phyloP scores from a whole-genome alignment of 1,140 invertebrate genomes.

The Halictus rubicundus region DNA sequence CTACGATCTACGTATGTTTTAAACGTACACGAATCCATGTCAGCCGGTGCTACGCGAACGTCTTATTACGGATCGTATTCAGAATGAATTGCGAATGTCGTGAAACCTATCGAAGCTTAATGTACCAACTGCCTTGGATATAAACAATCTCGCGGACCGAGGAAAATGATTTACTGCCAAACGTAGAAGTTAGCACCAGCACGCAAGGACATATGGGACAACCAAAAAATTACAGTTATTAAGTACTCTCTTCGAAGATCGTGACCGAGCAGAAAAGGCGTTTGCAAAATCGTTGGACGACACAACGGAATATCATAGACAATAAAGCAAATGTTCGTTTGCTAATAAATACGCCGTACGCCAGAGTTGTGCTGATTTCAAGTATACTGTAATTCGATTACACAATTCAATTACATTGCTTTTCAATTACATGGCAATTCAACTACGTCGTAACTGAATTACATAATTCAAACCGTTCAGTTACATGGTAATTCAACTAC shows the following conservation, averaged over 20 bases:
- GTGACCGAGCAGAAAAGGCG: not conserved
- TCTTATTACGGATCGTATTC: constrained; percentile 17
- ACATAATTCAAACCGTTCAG: too few species aligned
- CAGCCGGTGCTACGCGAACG: constrained; percentile 14
- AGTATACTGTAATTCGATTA: too few species aligned
- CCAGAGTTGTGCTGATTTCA: too few species aligned
- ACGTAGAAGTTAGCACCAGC: too few species aligned
- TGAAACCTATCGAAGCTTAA: not conserved
- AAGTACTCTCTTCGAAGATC: not conserved
- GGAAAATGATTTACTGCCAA: too few species aligned
- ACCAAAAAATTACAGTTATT: not conserved
- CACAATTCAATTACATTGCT: too few species aligned
- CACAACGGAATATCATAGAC: not conserved
- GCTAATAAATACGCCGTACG: not conserved
- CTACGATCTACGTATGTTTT: constrained; percentile 4
- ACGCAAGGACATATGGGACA: not conserved
- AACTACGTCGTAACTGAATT: too few species aligned
- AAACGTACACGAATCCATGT: constrained; percentile 5
- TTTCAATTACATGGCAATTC: too few species aligned
- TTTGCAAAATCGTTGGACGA: not conserved
- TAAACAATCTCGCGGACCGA: too few species aligned
- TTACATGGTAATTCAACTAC: too few species aligned
- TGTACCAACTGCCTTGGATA: too few species aligned
- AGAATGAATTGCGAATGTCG: not conserved
- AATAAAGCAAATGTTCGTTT: not conserved